Evolutionary conservation across 2,888 invertebrate species (phyloP).

Genomic region (Drosophila nigritarsus): DNA sequence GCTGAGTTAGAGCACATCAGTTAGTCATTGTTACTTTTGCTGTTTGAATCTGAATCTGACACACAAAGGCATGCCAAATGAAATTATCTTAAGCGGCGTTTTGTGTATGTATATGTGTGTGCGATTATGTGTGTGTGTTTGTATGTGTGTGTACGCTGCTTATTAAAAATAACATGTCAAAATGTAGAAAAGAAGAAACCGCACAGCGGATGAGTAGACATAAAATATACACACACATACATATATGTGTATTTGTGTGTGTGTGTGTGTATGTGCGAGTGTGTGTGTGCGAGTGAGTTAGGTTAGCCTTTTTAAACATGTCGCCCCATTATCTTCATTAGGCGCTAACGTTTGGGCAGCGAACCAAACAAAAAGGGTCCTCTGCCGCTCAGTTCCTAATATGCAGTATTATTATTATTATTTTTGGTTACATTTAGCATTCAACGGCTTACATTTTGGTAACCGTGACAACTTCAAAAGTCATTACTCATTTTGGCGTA

Average conservation of each 20-base stretch:
- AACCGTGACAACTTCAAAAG: slow-evolving; percentile 74
- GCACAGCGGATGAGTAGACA: slow-evolving; percentile 56
- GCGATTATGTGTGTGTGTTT: not conserved
- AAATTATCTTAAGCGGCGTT: slow-evolving; percentile 60
- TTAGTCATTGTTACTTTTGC: slow-evolving; percentile 43
- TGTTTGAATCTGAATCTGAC: slow-evolving; percentile 25
- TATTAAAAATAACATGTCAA: slow-evolving; percentile 78
- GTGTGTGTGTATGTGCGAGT: slow-evolving; percentile 10
- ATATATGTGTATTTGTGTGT: slow-evolving; percentile 11
- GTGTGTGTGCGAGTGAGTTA: slow-evolving; percentile 16
- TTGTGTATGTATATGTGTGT: slow-evolving; percentile 2
- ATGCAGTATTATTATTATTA: slow-evolving; percentile 16
- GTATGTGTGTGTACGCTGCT: slow-evolving; percentile 39
- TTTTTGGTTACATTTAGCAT: slow-evolving; percentile 47
- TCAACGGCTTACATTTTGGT: slow-evolving; percentile 50
- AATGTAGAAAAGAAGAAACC: slow-evolving; percentile 52
- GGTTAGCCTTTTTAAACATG: slow-evolving; percentile 57
- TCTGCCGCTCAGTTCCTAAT: slow-evolving; percentile 13
- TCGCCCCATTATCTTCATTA: slow-evolving; percentile 80
- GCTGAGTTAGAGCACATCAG: slow-evolving; percentile 44
- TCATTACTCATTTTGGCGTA: slow-evolving; percentile 80
- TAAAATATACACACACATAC: slow-evolving; percentile 28
- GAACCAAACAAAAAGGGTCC: slow-evolving; percentile 35
- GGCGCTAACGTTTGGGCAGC: slow-evolving; percentile 57
- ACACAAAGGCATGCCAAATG: slow-evolving; percentile 52